phyloP scores from a whole-genome alignment of 1,140 invertebrate species.

The Xylocopa sonorina region DNA sequence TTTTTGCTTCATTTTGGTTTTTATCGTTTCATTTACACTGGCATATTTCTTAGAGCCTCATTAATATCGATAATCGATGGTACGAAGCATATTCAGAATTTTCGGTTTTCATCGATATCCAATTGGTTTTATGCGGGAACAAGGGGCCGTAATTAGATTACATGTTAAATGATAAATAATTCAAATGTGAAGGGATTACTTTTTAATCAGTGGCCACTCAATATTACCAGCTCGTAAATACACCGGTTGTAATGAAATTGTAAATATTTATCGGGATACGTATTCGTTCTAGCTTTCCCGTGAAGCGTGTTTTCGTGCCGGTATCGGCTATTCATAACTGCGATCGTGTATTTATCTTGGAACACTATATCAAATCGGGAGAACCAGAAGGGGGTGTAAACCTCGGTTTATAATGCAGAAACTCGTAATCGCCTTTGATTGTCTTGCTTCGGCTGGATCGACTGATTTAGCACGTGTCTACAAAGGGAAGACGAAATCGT shows the following conservation, averaged over 20 bases:
- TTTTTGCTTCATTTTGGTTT: not conserved
- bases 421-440: not conserved
- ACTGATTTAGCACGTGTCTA: too few species aligned
- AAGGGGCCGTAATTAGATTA: slow-evolving; percentile 2
- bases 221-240: slow-evolving; percentile 22
- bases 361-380: not conserved
- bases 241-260: slow-evolving; percentile 21
- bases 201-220: slow-evolving; percentile 7
- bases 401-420: not conserved
- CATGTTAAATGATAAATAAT: slow-evolving; percentile 3
- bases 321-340: not conserved
- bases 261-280: slow-evolving; percentile 1
- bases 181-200: not conserved
- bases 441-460: not conserved
- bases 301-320: not conserved
- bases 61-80: not conserved
- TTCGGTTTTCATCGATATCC: slow-evolving; percentile 1
- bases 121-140: not conserved
- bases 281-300: not conserved
- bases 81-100: not conserved
- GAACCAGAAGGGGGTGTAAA: slow-evolving; percentile 2
- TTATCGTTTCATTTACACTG: too few species aligned
- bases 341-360: slow-evolving; percentile 2
- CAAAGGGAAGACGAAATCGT: too few species aligned
- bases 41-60: too few species aligned